Conservation (phyloP, 2,113 vertebrate genomes). For the Coptodon bakossiorum region DNA sequence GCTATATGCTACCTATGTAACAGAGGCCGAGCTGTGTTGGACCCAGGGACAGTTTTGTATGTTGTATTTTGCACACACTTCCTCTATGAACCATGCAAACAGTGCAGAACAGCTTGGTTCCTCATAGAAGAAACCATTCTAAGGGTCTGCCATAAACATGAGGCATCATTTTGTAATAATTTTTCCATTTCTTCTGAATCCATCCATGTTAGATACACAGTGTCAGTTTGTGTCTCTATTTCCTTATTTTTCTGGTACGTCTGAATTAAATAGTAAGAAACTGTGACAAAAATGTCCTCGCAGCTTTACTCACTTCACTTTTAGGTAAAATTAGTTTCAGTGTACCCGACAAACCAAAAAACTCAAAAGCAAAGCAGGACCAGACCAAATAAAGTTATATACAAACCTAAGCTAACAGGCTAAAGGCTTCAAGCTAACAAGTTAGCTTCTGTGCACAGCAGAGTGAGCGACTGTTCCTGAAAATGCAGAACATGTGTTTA, state of each 20-base stretch:
- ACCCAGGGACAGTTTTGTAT: not conserved
- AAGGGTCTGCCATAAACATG: not conserved
- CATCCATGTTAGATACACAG: not conserved
- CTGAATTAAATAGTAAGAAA: not conserved
- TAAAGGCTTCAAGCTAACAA: not conserved
- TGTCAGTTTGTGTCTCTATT: not conserved
- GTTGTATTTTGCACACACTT: not conserved
- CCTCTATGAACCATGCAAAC: not conserved
- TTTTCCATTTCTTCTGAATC: not conserved
- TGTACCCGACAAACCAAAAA: not conserved
- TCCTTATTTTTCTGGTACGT: not conserved
- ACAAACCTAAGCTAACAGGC: not conserved
- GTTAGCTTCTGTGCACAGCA: not conserved
- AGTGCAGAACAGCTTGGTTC: not conserved
- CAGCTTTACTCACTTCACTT: not conserved
- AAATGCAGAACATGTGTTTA: constrained; percentile 3
- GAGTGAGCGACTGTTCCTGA: not conserved
- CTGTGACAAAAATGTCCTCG: not conserved
- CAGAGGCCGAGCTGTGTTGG: not conserved
- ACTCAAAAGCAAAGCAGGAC: not conserved
- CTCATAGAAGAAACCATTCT: not conserved
- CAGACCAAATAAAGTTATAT: not conserved
- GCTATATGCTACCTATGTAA: not conserved
- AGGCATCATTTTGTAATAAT: not conserved
- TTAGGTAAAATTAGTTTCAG: not conserved